Percentiles rank a stretch among this genome's conserved stretches.
phyloP scores from a whole-genome alignment of 2,113 vertebrate genomes.

The Mesocricetus auratus region DNA sequence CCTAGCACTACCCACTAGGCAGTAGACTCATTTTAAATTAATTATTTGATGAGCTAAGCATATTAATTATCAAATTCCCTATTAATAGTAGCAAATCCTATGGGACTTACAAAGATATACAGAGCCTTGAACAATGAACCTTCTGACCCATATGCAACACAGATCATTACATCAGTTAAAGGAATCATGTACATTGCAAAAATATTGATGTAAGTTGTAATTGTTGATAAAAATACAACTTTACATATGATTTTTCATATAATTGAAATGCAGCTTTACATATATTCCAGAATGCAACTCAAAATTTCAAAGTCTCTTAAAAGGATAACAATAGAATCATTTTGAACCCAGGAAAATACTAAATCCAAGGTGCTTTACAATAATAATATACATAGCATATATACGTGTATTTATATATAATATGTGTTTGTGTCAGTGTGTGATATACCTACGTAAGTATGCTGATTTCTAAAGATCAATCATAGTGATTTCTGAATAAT shows the following conservation, averaged over 20 bases:
- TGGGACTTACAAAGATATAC: not conserved
- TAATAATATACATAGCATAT: not conserved
- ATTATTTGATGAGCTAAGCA: not conserved
- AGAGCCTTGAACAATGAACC: not conserved
- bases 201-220: not conserved
- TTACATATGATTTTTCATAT: not conserved
- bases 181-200: not conserved
- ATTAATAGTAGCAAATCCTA: not conserved
- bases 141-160: rapidly evolving
- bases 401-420: not conserved
- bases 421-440: too few relatives aligned
- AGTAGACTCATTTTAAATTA: not conserved
- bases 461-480: not conserved
- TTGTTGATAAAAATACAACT: not conserved
- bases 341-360: not conserved
- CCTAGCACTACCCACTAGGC: too few relatives aligned
- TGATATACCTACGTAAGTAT: not conserved
- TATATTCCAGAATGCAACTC: not conserved
- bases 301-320: not conserved
- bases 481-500: not conserved
- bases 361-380: not conserved
- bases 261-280: not conserved
- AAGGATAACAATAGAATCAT: not conserved
- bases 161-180: not conserved
- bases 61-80: not conserved